A percentile compares a stretch with the other conserved stretches of the same genome.
phyloP scores from a whole-genome alignment of 2,797 vertebrate genomes.

The Sebastes cheni region DNA sequence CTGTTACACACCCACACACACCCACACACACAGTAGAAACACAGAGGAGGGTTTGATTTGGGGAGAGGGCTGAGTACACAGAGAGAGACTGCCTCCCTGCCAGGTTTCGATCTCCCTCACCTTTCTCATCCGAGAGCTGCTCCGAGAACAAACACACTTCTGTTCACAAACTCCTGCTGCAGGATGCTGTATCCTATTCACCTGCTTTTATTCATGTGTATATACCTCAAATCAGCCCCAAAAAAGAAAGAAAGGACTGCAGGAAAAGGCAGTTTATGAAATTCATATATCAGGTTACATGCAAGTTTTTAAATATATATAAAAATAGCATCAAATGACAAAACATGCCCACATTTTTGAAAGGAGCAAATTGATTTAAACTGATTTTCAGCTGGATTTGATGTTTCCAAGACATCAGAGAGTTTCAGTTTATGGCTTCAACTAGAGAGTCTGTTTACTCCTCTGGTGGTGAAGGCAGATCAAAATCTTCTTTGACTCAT shows the following conservation, averaged over 20 bases:
- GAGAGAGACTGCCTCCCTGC: slow-evolving; percentile 36
- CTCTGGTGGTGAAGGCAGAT: not conserved
- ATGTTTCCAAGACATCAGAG: not conserved
- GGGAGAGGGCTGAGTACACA: slow-evolving; percentile 36
- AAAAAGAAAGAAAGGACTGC: not conserved
- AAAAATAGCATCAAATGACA: not conserved
- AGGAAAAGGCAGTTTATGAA: not conserved
- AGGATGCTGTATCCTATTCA: not conserved
- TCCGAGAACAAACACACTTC: slow-evolving; percentile 48
- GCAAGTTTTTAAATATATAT: fast-evolving
- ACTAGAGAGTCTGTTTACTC: not conserved
- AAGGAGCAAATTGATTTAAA: not conserved
- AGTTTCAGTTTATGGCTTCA: not conserved
- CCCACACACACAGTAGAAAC: not conserved
- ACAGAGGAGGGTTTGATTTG: not conserved
- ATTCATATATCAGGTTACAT: not conserved
- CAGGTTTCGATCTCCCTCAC: slow-evolving; percentile 68
- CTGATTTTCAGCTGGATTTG: not conserved
- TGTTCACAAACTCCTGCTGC: slow-evolving; percentile 43
- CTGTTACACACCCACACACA: not conserved
- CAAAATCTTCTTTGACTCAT: not conserved
- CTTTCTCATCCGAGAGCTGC: slow-evolving; percentile 42
- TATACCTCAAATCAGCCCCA: fast-evolving
- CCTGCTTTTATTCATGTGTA: not conserved
- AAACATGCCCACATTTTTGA: not conserved